Evolutionary conservation across 1,140 invertebrate species (phyloP).

Genomic region (Stratiolaelaps scimitus): DNA sequence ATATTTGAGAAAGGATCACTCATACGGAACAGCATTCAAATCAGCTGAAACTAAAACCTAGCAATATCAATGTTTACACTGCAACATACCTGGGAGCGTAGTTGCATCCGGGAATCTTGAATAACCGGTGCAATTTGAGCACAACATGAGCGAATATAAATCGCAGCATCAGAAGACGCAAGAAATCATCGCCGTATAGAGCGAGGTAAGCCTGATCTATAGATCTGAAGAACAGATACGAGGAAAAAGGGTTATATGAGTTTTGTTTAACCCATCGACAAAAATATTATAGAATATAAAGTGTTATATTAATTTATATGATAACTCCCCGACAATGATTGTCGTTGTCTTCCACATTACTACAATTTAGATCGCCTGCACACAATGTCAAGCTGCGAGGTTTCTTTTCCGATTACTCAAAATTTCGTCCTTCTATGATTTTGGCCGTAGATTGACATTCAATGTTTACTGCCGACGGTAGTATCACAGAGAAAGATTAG

Average conservation of each 20-base stretch:
- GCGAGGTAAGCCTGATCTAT: slow-evolving; percentile 63
- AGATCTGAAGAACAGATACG: slow-evolving; percentile 36
- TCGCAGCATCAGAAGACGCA: slow-evolving; percentile 68
- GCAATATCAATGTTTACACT: not conserved
- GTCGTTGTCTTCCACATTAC: no score
- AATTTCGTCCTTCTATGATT: no score
- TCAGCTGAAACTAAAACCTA: slow-evolving; percentile 41
- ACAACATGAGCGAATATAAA: slow-evolving; percentile 87
- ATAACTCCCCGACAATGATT: not conserved
- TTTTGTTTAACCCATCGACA: no score
- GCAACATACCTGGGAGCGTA: slow-evolving; percentile 26
- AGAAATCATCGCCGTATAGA: slow-evolving; percentile 87
- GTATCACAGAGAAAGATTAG: no score
- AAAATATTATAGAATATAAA: slow-evolving; percentile 8
- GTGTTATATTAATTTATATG: not conserved
- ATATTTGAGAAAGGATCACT: slow-evolving; percentile 53
- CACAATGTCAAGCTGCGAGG: no score
- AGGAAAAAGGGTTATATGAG: no score
- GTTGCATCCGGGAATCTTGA: slow-evolving; percentile 44
- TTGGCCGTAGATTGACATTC: no score
- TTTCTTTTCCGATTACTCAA: no score
- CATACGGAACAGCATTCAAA: slow-evolving; percentile 26
- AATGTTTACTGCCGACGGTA: no score
- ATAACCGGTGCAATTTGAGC: slow-evolving; percentile 64
- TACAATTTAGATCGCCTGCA: no score